A percentile compares a stretch with the other conserved stretches of the same genome.
These are phyloP conservation scores for Brachypteracias leptosomus DNA, from an alignment of 2,113 vertebrate species.

Conservation along the genomic window DNA sequence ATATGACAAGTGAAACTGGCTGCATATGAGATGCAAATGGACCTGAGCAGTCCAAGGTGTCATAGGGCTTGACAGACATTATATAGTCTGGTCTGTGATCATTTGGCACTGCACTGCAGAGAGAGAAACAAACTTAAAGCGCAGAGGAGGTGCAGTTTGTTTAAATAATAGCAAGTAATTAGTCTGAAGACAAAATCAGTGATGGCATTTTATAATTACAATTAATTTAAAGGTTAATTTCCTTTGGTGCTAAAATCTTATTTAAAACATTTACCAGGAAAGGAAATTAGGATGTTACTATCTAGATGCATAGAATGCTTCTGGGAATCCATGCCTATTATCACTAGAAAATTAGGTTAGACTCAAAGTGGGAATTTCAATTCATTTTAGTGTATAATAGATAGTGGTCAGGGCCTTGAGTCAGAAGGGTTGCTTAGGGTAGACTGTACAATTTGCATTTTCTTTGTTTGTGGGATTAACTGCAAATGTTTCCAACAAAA, in stretches of 20 bases:
- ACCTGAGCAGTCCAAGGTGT: neutral
- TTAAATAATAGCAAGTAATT: conserved; percentile 85
- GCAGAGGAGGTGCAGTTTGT: conserved; percentile 72
- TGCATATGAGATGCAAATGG: conserved; percentile 14
- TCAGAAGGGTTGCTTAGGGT: conserved; percentile 61
- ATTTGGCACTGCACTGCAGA: neutral
- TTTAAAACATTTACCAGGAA: conserved; percentile 83
- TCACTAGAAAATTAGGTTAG: conserved; percentile 81
- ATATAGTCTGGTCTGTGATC: neutral
- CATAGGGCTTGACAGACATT: neutral
- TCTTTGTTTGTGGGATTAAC: conserved; percentile 80
- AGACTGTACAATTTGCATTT: conserved; percentile 73
- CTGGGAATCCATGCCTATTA: conserved; percentile 79
- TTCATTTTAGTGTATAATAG: conserved; percentile 76
- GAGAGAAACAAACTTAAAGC: conserved; percentile 70
- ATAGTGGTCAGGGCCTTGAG: conserved; percentile 65
- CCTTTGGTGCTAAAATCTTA: conserved; percentile 82
- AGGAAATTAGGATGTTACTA: conserved; percentile 80
- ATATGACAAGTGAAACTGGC: neutral
- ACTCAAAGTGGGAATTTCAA: conserved; percentile 74
- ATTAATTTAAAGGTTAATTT: conserved; percentile 87
- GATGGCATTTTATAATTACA: conserved; percentile 81
- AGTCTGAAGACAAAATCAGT: conserved; percentile 81
- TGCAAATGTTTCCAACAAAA: conserved; percentile 79
- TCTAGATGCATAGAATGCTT: conserved; percentile 72